Conservation (phyloP, 2,113 vertebrate species). For the Diphyllodes magnificus region DNA sequence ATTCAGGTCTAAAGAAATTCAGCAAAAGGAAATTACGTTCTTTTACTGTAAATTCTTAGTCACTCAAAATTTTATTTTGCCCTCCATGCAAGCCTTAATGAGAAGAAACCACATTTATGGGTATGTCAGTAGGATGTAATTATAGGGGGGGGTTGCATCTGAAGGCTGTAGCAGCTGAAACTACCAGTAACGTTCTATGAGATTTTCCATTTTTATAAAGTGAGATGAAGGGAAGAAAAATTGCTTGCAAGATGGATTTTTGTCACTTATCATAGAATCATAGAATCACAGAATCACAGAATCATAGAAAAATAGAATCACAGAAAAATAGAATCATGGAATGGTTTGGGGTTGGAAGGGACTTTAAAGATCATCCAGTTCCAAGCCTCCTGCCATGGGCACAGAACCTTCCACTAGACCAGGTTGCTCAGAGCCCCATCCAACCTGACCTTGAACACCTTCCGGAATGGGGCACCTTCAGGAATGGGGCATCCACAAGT, state of each 20-base stretch:
- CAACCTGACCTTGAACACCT: background rate
- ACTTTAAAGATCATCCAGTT: background rate
- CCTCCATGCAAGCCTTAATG: background rate
- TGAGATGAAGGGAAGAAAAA: background rate
- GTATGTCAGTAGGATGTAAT: background rate
- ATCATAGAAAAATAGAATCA: background rate
- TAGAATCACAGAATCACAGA: background rate
- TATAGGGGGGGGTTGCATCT: background rate
- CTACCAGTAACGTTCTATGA: background rate
- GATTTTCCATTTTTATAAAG: background rate
- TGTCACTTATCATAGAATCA: background rate
- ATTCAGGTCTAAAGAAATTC: background rate
- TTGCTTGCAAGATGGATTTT: background rate
- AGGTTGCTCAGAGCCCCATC: background rate
- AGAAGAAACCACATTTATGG: background rate
- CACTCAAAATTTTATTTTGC: constrained; percentile 27
- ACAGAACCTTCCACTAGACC: background rate
- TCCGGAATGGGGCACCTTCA: background rate
- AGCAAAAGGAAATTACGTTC: background rate
- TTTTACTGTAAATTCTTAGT: constrained; percentile 14
- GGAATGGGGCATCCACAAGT: background rate
- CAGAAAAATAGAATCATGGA: background rate
- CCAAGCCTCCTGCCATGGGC: background rate
- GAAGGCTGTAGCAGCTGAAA: background rate
- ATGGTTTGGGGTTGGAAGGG: background rate